Conservation (phyloP, 2,888 invertebrate genomes). For the Luffia ferchaultella region DNA sequence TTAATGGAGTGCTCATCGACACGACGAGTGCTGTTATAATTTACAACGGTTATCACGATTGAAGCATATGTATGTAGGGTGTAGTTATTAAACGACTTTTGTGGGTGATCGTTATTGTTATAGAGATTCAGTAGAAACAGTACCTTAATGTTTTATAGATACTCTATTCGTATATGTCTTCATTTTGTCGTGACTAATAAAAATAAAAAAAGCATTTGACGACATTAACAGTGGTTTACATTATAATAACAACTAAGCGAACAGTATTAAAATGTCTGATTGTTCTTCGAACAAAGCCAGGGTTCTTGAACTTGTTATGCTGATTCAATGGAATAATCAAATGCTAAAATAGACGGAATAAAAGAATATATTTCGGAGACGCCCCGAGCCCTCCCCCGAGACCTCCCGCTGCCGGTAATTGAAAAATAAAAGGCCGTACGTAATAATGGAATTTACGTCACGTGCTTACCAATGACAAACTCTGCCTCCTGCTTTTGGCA, state of each 20-base stretch:
- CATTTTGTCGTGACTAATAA: no score
- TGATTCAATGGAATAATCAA: not conserved
- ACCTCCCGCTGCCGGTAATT: conserved; percentile 53
- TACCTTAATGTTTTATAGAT: no score
- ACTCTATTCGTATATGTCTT: no score
- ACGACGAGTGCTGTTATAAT: conserved; percentile 3
- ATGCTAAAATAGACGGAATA: not conserved
- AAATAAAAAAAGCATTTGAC: no score
- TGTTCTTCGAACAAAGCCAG: not conserved
- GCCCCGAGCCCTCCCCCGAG: conserved; percentile 33
- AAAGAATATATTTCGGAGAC: not conserved
- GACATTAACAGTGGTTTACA: no score
- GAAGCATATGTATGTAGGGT: not conserved
- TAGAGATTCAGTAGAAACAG: no score
- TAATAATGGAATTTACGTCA: conserved; percentile 66
- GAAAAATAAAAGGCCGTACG: conserved; percentile 65
- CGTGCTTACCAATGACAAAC: conserved; percentile 57
- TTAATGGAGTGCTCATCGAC: conserved; percentile 48
- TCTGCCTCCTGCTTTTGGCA: conserved; percentile 58
- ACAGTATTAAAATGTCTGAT: not conserved
- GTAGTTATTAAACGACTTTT: no score
- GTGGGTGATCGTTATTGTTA: no score
- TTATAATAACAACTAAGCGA: not conserved
- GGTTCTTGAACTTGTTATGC: not conserved
- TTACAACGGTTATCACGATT: not conserved